Percentiles rank a stretch among this genome's conserved stretches.
phyloP scores from a whole-genome alignment of 1,140 invertebrate species.

The Drosophila nasuta region DNA sequence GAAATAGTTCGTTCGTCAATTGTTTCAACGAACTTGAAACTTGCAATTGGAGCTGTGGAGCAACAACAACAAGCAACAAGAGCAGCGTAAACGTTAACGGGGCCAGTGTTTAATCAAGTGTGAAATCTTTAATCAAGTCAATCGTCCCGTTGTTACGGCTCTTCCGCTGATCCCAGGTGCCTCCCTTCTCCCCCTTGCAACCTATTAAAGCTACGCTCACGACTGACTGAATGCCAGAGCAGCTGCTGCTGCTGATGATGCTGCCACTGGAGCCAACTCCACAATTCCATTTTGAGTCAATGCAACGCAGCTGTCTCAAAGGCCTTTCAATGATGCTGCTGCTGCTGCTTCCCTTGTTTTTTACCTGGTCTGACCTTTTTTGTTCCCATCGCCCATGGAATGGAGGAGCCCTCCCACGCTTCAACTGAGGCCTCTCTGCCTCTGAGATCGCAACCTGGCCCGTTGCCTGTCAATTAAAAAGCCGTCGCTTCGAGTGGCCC shows the following conservation, averaged over 20 bases:
- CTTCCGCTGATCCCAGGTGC: not conserved
- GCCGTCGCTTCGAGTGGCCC: slow-evolving; percentile 52
- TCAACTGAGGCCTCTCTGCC: slow-evolving; percentile 2
- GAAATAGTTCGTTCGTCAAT: slow-evolving; percentile 30
- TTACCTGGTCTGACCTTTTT: slow-evolving; percentile 72
- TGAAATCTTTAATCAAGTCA: slow-evolving; percentile 76
- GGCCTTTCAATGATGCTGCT: slow-evolving; percentile 18
- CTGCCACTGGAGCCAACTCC: slow-evolving; percentile 29
- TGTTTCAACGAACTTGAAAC: slow-evolving; percentile 57
- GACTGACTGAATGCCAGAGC: slow-evolving; percentile 47
- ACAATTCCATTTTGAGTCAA: slow-evolving; percentile 52
- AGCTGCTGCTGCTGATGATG: slow-evolving; percentile 60
- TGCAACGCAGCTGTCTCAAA: slow-evolving; percentile 67
- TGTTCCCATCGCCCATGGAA: slow-evolving; percentile 38
- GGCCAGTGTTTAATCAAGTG: slow-evolving; percentile 70
- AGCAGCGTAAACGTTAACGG: slow-evolving; percentile 3
- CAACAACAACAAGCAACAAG: slow-evolving; percentile 8
- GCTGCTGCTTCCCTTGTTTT: slow-evolving; percentile 15
- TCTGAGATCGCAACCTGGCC: slow-evolving; percentile 9
- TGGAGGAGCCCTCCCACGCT: slow-evolving; percentile 65
- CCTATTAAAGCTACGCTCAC: slow-evolving; percentile 2
- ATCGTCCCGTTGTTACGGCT: slow-evolving; percentile 2
- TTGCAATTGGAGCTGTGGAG: slow-evolving; percentile 41
- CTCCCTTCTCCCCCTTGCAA: not conserved
- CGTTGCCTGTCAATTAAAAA: slow-evolving; percentile 73